Evolutionary conservation across 2,797 vertebrate genomes (phyloP), one percentile per base, ranked within the genome.

Genomic region (Allobates femoralis): DNA sequence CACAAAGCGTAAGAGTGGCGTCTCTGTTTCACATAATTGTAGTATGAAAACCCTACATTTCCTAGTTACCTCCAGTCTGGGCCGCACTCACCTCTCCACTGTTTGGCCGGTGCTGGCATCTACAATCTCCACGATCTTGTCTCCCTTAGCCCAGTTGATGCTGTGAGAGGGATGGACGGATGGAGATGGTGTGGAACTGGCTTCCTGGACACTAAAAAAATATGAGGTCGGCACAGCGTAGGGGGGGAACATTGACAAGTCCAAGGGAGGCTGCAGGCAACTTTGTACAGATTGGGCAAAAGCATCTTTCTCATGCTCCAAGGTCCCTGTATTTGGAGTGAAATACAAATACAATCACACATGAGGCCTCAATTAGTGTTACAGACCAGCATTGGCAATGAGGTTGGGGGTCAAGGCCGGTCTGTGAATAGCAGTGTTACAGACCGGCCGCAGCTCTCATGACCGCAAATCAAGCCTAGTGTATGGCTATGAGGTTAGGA

Each of bases 131-230:
- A 79, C 41, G 1, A 64, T n/a, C 10, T 55, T 7, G 56, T 87
- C 86, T 8, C 86, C 86, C 79, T 76, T 74, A 32, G 26, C 19
- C 86, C 86, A 87, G 30, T 87, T 87, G 18, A 87, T 19, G 58
- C 86, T 87, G 30, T 74, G 75, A 14, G 74, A 64, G 21, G 64
- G 28, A 41, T 73, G 46, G 8, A 32, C 18, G 3, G 51, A 3
- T 12, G 28, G 19, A 19, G 60, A 18, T 0, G 14, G 53, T 18
- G 30, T 53, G n/a, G 2, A 64, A 46, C 21, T 53, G 14, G 41
- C 26, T 3, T 19, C 23, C 4, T 75, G 75, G 7, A 76, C 81
- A 11, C 6, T 8, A 16, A 30, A 74, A 28, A 87, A 23, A 23
- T 74, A 79, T 19, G 76, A 66, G 8, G 21, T 0, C 11, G 34